Conservation (phyloP, 2,113 vertebrate species). For the Mirza zaza region DNA sequence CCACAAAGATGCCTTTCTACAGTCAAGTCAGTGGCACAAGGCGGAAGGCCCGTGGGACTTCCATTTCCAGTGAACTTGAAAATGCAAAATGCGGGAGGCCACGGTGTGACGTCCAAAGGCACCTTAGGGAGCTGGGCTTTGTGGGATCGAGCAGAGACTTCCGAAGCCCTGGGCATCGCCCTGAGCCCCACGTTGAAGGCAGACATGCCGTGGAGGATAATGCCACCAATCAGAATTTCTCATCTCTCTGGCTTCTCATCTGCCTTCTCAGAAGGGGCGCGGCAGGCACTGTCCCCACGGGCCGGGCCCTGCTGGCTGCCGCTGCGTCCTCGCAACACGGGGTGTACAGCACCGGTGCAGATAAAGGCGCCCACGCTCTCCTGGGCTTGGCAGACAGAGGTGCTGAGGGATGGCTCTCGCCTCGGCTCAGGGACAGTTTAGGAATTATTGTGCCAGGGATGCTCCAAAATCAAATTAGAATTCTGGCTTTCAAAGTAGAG, state of each 20-base stretch:
- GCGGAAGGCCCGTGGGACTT: background rate
- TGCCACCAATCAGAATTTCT: background rate
- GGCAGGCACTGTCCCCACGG: background rate
- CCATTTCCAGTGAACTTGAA: background rate
- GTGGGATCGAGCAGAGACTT: background rate
- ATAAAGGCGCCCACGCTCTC: background rate
- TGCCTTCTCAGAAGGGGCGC: background rate
- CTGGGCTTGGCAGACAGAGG: background rate
- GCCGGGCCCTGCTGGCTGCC: no score
- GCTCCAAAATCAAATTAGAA: background rate
- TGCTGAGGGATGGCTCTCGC: fast-evolving
- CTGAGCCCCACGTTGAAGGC: background rate
- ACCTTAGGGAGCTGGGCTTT: fast-evolving
- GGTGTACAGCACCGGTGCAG: no score
- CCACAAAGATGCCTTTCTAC: background rate
- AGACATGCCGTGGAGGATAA: fast-evolving
- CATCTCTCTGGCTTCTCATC: background rate
- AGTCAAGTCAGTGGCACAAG: background rate
- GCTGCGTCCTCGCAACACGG: no score
- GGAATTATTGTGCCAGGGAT: background rate
- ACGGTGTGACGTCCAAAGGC: background rate
- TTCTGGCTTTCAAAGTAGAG: background rate
- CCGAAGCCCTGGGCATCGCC: background rate
- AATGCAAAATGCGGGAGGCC: background rate
- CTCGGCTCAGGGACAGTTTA: background rate